phyloP scores from a whole-genome alignment of 2,113 vertebrate species.

The Dicerorhinus sumatrensis region DNA sequence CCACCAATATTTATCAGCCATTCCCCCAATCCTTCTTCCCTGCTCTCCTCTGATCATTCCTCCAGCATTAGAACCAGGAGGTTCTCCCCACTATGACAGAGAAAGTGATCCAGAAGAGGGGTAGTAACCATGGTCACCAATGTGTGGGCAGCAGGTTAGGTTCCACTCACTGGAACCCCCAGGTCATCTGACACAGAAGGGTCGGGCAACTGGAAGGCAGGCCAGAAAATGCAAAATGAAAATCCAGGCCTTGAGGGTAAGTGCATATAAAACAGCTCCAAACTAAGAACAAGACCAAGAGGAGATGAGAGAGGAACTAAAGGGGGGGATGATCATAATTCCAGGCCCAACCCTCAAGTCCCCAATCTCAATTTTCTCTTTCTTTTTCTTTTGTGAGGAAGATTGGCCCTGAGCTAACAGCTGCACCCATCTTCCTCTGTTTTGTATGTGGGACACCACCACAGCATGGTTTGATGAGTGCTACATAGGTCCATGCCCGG shows the following conservation, averaged over 20 bases:
- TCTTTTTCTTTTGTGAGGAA: too few relatives aligned
- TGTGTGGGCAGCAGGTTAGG: background rate
- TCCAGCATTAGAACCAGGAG: background rate
- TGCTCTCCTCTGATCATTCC: background rate
- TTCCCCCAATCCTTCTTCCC: background rate
- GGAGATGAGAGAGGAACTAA: background rate
- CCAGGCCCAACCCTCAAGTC: background rate
- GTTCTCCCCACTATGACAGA: background rate
- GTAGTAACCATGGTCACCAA: background rate
- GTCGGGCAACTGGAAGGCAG: background rate
- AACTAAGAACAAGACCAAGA: background rate
- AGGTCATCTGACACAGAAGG: background rate
- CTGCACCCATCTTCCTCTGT: too few relatives aligned
- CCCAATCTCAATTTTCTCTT: background rate
- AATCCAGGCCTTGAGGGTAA: background rate
- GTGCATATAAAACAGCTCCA: background rate
- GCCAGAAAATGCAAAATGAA: slow-evolving; percentile 29
- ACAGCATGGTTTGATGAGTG: too few relatives aligned
- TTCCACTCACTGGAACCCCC: background rate
- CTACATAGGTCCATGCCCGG: too few relatives aligned
- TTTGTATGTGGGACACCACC: too few relatives aligned
- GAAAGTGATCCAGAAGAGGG: background rate
- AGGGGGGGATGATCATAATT: background rate
- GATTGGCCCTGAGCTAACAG: too few relatives aligned
- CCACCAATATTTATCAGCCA: background rate